phyloP scores from a whole-genome alignment of 1,140 invertebrate genomes.

The Ganaspis sp. region DNA sequence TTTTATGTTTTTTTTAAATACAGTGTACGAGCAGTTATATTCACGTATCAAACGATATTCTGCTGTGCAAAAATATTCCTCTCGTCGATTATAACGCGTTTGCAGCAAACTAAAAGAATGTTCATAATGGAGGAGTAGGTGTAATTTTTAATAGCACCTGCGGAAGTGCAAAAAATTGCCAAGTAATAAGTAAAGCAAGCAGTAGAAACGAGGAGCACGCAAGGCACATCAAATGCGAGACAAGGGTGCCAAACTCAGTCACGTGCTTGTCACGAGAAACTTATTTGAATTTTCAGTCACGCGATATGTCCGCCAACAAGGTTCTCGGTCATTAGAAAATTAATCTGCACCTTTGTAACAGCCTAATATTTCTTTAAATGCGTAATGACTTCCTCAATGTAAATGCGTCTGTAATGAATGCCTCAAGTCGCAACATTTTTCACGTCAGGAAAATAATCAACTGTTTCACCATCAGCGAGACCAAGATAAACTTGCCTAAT shows the following conservation, averaged over 20 bases:
- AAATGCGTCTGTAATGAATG: background rate
- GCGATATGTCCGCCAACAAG: conserved; percentile 43
- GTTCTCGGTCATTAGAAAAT: conserved; percentile 32
- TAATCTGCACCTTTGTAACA: conserved; percentile 26
- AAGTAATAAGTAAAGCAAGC: conserved; percentile 15
- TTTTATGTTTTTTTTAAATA: no score
- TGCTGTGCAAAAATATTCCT: no score
- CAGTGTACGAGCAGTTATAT: no score
- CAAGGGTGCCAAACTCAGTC: conserved; percentile 31
- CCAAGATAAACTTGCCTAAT: conserved; percentile 4
- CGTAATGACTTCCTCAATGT: conserved; percentile 25
- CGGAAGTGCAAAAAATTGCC: conserved; percentile 1
- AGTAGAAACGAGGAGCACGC: conserved; percentile 15
- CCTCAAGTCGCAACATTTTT: background rate
- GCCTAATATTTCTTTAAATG: conserved; percentile 22
- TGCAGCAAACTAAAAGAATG: no score
- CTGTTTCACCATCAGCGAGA: background rate
- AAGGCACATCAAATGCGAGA: conserved; percentile 21
- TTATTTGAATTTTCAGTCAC: conserved; percentile 44
- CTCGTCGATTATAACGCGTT: no score
- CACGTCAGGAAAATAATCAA: background rate
- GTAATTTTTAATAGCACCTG: conserved; percentile 1
- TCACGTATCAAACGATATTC: no score
- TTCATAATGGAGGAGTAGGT: background rate
- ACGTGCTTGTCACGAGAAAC: conserved; percentile 31